Evolutionary conservation across 2,113 vertebrate genomes (phyloP).

Genomic region (Uria aalge): DNA sequence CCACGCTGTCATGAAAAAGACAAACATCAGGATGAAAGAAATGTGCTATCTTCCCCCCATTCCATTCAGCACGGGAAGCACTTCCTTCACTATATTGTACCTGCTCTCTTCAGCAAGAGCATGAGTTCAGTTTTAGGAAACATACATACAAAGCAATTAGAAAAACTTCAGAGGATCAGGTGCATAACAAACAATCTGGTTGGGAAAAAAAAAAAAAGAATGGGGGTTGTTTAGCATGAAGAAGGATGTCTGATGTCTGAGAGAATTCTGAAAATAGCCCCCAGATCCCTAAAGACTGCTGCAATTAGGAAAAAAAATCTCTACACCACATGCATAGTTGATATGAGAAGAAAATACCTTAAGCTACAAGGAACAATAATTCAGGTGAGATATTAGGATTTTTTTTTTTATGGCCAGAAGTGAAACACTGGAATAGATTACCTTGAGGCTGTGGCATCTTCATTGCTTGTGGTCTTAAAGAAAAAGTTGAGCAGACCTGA

Average conservation of each 20-base stretch:
- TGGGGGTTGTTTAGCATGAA: background rate
- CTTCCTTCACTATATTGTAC: background rate
- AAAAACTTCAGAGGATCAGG: background rate
- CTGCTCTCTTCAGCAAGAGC: background rate
- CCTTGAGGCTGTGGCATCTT: background rate
- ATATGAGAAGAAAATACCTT: background rate
- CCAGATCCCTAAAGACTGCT: background rate
- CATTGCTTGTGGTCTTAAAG: background rate
- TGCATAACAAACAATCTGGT: background rate
- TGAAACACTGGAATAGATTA: background rate
- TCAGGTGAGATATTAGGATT: background rate
- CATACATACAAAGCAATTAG: background rate
- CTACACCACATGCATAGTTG: background rate
- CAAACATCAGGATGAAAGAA: background rate
- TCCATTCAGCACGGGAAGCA: background rate
- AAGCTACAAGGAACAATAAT: background rate
- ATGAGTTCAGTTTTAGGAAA: background rate
- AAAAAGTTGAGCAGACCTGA: background rate
- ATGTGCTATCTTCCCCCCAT: background rate
- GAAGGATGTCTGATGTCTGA: background rate
- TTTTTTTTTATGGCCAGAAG: background rate
- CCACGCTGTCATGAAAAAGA: background rate
- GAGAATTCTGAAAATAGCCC: background rate
- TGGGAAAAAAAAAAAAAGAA: background rate
- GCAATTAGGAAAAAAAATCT: background rate